Evolutionary conservation across 2,797 vertebrate genomes (phyloP).

Genomic region (Liparis tanakae): DNA sequence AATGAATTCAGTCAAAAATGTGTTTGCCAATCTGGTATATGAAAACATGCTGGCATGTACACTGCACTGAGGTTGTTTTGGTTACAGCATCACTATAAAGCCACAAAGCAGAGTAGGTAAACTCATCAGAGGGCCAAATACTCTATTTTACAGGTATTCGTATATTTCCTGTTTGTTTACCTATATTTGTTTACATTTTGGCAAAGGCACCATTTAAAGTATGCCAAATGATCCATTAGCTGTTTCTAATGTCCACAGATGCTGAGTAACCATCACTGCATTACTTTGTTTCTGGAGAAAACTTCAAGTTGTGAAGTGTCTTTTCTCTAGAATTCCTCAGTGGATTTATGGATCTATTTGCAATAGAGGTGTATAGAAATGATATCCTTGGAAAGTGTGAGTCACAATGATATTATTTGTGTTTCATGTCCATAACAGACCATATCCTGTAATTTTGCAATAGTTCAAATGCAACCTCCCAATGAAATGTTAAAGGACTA

Average conservation of each 20-base stretch:
- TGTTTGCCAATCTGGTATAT: not conserved
- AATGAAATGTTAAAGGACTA: not conserved
- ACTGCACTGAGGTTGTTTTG: not conserved
- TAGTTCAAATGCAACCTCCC: not conserved
- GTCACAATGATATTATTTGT: not conserved
- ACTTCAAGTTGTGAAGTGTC: not conserved
- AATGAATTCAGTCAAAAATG: not conserved
- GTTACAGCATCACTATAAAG: not conserved
- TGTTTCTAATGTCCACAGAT: not conserved
- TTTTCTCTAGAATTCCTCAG: not conserved
- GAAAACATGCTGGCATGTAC: not conserved
- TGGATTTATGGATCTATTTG: not conserved
- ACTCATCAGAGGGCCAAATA: not conserved
- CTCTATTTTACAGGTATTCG: not conserved
- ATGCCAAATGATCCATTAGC: not conserved
- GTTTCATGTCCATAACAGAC: not conserved
- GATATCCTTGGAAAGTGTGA: not conserved
- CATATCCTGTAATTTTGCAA: not conserved
- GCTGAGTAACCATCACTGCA: not conserved
- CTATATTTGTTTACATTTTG: not conserved
- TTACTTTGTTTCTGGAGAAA: not conserved
- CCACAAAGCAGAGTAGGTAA: too few relatives aligned
- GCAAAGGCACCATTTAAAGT: not conserved
- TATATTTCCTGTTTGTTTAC: not conserved
- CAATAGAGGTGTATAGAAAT: not conserved